Evolutionary conservation across 92 coral and sea anemone genomes (phyloP).

Genomic region (Hydrozoanthus gracilis): DNA sequence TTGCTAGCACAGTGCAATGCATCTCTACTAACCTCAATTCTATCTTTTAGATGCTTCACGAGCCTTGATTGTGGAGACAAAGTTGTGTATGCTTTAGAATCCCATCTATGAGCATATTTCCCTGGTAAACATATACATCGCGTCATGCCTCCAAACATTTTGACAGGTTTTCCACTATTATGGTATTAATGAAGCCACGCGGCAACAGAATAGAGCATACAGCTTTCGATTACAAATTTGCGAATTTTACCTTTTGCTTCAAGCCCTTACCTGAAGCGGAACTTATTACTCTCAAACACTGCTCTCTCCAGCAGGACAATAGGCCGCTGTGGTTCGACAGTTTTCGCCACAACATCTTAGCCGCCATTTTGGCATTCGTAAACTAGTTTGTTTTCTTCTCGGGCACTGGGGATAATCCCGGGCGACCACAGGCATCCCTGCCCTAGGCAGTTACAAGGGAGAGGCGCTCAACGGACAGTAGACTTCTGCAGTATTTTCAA

Average conservation of each 20-base stretch:
- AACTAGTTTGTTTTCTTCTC: neutral
- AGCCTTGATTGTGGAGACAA: slow-evolving; percentile 39
- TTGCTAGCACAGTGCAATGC: neutral
- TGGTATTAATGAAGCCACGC: no score
- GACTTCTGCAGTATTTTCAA: no score
- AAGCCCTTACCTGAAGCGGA: slow-evolving; percentile 5
- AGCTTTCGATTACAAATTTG: neutral
- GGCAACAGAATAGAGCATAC: no score
- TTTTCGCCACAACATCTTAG: slow-evolving; percentile 41
- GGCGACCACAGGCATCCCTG: neutral
- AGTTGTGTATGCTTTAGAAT: slow-evolving; percentile 19
- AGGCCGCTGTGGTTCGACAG: slow-evolving; percentile 3
- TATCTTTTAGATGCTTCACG: slow-evolving; percentile 35
- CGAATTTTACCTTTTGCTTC: neutral
- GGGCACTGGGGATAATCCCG: slow-evolving; percentile 20
- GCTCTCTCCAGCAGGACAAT: slow-evolving; percentile 32
- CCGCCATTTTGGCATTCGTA: slow-evolving; percentile 17
- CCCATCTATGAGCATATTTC: neutral
- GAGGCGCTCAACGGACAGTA: no score
- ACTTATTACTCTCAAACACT: slow-evolving; percentile 11
- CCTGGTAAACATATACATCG: slow-evolving; percentile 1
- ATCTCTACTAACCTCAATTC: slow-evolving; percentile 37
- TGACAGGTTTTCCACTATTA: no score
- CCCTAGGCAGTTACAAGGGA: no score
- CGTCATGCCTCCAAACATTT: neutral